Conservation (phyloP, 2,113 vertebrate genomes). For the Excalfactoria chinensis region DNA sequence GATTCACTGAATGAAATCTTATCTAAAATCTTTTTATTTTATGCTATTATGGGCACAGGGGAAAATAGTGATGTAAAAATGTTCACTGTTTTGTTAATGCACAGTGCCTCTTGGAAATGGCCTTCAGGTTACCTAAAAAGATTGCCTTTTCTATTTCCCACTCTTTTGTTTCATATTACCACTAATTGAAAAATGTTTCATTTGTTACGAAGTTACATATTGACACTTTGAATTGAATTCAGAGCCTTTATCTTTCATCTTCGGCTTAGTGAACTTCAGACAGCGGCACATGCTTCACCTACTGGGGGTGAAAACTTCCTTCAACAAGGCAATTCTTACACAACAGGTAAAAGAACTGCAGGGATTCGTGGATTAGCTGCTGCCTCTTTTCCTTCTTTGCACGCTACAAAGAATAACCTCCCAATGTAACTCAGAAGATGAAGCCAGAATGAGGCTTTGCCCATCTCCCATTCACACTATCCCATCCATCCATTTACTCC, state of each 20-base stretch:
- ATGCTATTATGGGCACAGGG: constrained; percentile 81
- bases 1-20: constrained; percentile 85
- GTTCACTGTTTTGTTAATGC: constrained; percentile 74
- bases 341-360: background rate
- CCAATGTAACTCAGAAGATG: background rate
- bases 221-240: constrained; percentile 74
- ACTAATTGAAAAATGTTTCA: constrained; percentile 80
- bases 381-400: background rate
- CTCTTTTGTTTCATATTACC: constrained; percentile 80
- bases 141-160: constrained; percentile 78
- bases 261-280: constrained; percentile 29
- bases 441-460: background rate
- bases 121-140: constrained; percentile 77
- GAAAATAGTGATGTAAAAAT: constrained; percentile 70
- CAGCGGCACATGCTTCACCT: background rate
- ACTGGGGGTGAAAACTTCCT: background rate
- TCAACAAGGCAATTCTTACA: background rate
- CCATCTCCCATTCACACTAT: background rate
- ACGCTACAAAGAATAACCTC: background rate
- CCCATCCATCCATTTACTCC: no score
- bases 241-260: constrained; percentile 72
- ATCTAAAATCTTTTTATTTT: constrained; percentile 90
- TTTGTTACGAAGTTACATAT: constrained; percentile 77
- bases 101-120: constrained; percentile 73
- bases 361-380: background rate